Base-by-base conservation (phyloP, 2,888 invertebrate species). In the Tupiocoris notatus region DNA sequence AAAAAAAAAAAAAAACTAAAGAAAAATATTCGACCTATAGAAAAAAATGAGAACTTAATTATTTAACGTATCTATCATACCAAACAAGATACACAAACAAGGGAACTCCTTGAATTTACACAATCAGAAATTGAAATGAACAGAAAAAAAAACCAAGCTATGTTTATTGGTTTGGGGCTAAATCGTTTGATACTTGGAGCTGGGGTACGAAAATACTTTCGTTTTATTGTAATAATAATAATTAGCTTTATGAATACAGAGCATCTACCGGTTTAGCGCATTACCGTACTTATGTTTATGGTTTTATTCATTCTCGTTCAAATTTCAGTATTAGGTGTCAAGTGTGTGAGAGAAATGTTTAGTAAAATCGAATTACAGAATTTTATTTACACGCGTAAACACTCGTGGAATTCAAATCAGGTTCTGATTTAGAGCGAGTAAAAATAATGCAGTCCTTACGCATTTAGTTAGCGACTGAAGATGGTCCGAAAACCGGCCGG, bases 141-240 rank as follows among this genome's bases (percentile, higher is more conserved):
- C 84, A 84, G 83, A 84, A 84, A 84, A 83, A 84, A 83, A 83
- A 83, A 84, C 84, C 84, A 83, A 84, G n/a, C n/a, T n/a, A n/a
- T n/a, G n/a, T n/a, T n/a, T n/a, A n/a, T n/a, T 84, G 83, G 85
- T 85, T 62, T 68, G n/a, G 74, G 85, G 85, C 85, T 85, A 86
- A 85, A 85, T 85, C 85, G 85, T 85, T 86, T 86, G 86, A 86
- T 86, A 86, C 86, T 86, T 86, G 86, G 86, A 86, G 86, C 86
- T 85, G 84, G 85, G 85, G 70, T 39, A 39, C 12, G 12, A 39
- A 39, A 39, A 63, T 63, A 67, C 9, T 62, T 23, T 75, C 25
- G 6, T 63, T 67, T 12, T 56, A 76, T 76, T 21, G 65, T 23
- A 54, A 64, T 65, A 70, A 73, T 71, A 59, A 57, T 25, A 71